phyloP scores from a whole-genome alignment of 2,888 invertebrate genomes.

The Hirtodrosophila duncani region DNA sequence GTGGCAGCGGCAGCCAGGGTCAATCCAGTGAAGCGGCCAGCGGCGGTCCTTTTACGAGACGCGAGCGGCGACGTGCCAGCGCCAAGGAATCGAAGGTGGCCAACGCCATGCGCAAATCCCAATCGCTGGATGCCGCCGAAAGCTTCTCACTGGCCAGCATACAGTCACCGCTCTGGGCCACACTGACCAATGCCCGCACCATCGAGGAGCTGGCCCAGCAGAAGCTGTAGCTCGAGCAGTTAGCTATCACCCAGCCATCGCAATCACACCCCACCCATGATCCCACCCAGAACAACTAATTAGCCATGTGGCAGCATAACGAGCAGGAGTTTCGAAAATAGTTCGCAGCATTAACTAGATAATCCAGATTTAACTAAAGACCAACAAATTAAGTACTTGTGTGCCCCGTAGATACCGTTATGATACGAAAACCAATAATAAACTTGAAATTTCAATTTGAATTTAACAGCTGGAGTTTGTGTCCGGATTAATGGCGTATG shows the following conservation, averaged over 20 bases:
- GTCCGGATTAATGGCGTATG: too few relatives aligned
- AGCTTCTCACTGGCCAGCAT: constrained; percentile 79
- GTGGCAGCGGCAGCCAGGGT: constrained; percentile 17
- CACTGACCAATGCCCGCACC: constrained; percentile 86
- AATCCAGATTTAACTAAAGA: too few relatives aligned
- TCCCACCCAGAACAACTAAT: constrained; percentile 25
- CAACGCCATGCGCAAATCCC: constrained; percentile 67
- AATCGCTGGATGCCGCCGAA: constrained; percentile 67
- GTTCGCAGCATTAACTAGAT: too few relatives aligned
- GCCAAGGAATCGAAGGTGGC: constrained; percentile 13
- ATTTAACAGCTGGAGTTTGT: too few relatives aligned
- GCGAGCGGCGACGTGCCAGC: constrained; percentile 24
- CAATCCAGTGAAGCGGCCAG: constrained; percentile 39
- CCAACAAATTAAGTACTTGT: too few relatives aligned
- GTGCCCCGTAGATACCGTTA: too few relatives aligned
- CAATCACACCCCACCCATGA: constrained; percentile 7
- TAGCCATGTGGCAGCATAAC: not conserved
- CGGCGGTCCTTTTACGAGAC: constrained; percentile 42
- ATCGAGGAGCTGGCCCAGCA: constrained; percentile 77
- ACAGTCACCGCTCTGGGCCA: constrained; percentile 89
- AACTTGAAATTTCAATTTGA: too few relatives aligned
- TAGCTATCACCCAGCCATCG: not conserved
- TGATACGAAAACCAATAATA: too few relatives aligned
- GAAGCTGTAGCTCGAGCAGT: constrained; percentile 38
- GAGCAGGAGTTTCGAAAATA: too few relatives aligned